A percentile compares a stretch with the other conserved stretches of the same genome.
Conservation (phyloP, 2,113 vertebrate genomes). For the Pollimyrus isidori region DNA sequence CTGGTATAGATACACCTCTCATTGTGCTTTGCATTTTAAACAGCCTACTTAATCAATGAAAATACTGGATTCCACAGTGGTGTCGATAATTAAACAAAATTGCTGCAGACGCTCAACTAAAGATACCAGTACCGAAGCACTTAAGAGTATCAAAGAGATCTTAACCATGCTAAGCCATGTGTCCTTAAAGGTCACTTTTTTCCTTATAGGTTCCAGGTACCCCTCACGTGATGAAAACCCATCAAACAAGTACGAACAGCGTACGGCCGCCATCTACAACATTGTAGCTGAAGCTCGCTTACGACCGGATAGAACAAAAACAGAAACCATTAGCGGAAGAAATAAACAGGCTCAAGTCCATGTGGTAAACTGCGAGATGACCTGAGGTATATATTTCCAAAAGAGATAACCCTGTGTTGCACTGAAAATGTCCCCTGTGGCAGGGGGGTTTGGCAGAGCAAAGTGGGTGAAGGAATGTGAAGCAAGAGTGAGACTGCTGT, state of each 20-base stretch:
- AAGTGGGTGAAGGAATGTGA: constrained; percentile 32
- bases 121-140: not conserved
- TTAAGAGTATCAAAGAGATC: not conserved
- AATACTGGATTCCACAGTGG: constrained; percentile 10
- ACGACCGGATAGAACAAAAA: not conserved
- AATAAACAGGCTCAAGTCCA: constrained; percentile 4
- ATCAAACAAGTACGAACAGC: not conserved
- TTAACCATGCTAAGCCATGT: not conserved
- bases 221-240: not conserved
- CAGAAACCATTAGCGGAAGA: not conserved
- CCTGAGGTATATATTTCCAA: constrained; percentile 60
- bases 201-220: not conserved
- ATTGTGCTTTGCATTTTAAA: constrained; percentile 29
- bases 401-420: constrained; percentile 44
- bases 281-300: not conserved
- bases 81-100: not conserved
- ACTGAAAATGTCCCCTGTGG: constrained; percentile 39
- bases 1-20: not conserved
- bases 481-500: constrained; percentile 35
- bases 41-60: not conserved
- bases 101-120: not conserved
- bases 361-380: constrained; percentile 51
- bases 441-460: constrained; percentile 43
- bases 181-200: not conserved
- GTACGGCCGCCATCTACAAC: not conserved